Evolutionary conservation across 2,113 vertebrate genomes (phyloP).

Genomic region (Cacatua alba): DNA sequence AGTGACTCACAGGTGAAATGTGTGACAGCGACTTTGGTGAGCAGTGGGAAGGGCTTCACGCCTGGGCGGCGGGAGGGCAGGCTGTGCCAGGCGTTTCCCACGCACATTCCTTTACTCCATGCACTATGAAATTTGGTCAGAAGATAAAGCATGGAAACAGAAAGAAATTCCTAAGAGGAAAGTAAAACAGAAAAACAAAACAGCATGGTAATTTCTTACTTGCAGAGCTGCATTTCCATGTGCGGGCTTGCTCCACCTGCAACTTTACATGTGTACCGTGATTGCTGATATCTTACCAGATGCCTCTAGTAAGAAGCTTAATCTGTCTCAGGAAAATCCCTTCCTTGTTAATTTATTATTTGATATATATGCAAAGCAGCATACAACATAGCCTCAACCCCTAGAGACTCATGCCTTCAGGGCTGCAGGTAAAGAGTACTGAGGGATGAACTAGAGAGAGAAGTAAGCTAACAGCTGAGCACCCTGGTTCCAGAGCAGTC

Average conservation of each 20-base stretch:
- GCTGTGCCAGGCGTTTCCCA: background rate
- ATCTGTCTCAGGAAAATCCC: conserved; percentile 51
- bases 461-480: background rate
- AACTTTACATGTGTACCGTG: conserved; percentile 11
- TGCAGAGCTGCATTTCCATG: background rate
- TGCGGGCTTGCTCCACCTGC: conserved; percentile 27
- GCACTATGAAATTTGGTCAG: background rate
- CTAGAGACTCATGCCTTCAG: background rate
- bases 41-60: background rate
- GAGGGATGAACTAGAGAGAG: background rate
- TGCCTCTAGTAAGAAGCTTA: conserved; percentile 38
- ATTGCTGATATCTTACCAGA: background rate
- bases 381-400: background rate
- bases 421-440: background rate
- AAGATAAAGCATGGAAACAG: conserved; percentile 14
- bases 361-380: conserved; percentile 52
- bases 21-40: background rate
- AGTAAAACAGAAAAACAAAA: conserved; percentile 2
- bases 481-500: background rate
- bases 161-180: conserved; percentile 37
- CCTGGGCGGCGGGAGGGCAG: background rate
- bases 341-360: conserved; percentile 53
- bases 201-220: conserved; percentile 25
- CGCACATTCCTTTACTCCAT: background rate
- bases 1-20: conserved; percentile 26